Percentiles rank a stretch among this genome's conserved stretches.
Conservation (phyloP, 2,797 vertebrate genomes). For the Buceros bicornis region DNA sequence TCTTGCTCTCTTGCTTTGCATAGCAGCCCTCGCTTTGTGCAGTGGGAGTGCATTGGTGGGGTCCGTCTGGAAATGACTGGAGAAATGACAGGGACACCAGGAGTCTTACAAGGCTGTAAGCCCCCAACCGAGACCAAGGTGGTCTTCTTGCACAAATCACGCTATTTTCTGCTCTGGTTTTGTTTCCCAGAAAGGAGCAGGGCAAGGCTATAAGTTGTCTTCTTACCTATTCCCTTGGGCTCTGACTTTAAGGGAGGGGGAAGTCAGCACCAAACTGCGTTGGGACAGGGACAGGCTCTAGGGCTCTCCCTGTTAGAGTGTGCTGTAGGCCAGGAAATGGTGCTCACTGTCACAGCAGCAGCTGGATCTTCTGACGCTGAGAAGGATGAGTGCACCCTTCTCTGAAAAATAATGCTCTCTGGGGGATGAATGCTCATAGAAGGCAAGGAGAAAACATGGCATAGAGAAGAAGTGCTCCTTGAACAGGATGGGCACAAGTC, state of each 20-base stretch:
- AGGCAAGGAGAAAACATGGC: background rate
- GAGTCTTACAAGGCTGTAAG: background rate
- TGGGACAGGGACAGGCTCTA: background rate
- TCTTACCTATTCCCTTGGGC: background rate
- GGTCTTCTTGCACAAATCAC: background rate
- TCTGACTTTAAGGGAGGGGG: background rate
- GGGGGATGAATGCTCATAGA: background rate
- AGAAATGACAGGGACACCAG: fast-evolving
- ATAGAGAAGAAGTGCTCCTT: background rate
- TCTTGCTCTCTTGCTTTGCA: background rate
- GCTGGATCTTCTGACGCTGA: background rate
- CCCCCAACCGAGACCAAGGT: background rate
- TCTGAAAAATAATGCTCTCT: background rate
- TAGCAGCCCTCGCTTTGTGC: fast-evolving
- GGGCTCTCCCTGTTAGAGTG: background rate
- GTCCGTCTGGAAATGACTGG: background rate
- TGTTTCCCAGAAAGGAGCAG: background rate
- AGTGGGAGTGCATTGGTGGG: fast-evolving
- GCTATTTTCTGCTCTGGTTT: background rate
- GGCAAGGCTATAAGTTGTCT: background rate
- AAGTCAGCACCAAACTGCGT: background rate
- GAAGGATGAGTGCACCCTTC: background rate
- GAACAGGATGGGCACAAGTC: background rate
- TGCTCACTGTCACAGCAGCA: background rate
- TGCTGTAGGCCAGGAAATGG: background rate